Evolutionary conservation across 1,140 invertebrate species (phyloP).

Genomic region (Aporrectodea caliginosa): DNA sequence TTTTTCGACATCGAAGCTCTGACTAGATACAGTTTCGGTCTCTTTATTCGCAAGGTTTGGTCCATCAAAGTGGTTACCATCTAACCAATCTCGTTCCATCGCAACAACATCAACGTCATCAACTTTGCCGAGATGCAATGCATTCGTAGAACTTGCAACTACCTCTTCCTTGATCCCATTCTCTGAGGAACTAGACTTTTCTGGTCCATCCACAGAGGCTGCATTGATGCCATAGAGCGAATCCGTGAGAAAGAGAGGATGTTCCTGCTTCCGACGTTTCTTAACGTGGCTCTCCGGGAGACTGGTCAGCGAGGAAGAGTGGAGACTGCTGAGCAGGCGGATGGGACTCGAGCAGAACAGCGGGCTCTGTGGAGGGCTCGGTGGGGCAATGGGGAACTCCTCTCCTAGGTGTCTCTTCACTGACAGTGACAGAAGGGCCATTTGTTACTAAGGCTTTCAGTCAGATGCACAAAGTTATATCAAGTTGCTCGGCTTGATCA

Average conservation of each 20-base stretch:
- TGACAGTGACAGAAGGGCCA: background rate
- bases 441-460: background rate
- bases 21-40: too few relatives aligned
- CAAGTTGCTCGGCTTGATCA: too few relatives aligned
- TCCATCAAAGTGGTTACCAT: background rate
- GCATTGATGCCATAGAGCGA: background rate
- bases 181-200: background rate
- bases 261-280: background rate
- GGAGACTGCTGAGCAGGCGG: background rate
- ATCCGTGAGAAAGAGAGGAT: background rate
- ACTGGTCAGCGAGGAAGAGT: background rate
- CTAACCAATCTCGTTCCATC: background rate
- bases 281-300: background rate
- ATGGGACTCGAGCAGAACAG: background rate
- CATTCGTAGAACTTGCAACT: background rate
- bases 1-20: too few relatives aligned
- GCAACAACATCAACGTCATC: background rate
- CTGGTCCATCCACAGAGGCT: background rate
- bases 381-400: background rate
- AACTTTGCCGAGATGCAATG: background rate
- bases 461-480: too few relatives aligned
- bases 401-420: background rate
- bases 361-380: background rate
- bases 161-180: background rate
- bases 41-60: background rate